Conservation (phyloP, 2,797 vertebrate genomes). For the Spea hammondii region DNA sequence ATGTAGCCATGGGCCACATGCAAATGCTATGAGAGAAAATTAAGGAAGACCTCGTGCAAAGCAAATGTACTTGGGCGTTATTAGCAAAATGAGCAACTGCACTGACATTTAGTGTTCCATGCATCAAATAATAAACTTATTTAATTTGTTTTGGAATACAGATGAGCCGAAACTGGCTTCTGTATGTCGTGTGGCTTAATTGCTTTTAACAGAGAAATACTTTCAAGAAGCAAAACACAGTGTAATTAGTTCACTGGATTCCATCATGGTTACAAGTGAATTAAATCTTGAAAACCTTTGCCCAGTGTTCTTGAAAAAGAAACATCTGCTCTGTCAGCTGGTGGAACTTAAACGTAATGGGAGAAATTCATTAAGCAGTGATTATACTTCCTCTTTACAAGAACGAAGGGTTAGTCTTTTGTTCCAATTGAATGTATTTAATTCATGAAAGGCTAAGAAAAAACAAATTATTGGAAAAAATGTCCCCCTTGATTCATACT, state of each 20-base stretch:
- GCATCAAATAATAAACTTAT: neutral
- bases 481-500: too few species aligned
- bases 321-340: slow-evolving; percentile 58
- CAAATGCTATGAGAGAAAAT: slow-evolving; percentile 10
- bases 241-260: slow-evolving; percentile 55
- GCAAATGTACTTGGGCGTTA: neutral
- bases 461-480: too few species aligned
- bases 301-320: slow-evolving; percentile 52
- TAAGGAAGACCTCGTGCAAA: slow-evolving; percentile 12
- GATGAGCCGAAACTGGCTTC: slow-evolving; percentile 48
- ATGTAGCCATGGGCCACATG: slow-evolving; percentile 10
- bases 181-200: slow-evolving; percentile 55
- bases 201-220: slow-evolving; percentile 53
- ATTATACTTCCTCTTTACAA: too few species aligned
- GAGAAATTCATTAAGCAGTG: neutral
- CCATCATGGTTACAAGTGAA: slow-evolving; percentile 57
- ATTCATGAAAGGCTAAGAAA: too few species aligned
- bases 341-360: slow-evolving; percentile 5
- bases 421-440: too few species aligned
- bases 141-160: neutral
- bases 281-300: slow-evolving; percentile 57
- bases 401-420: too few species aligned
- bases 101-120: neutral
- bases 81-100: neutral
- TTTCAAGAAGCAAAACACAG: slow-evolving; percentile 62